Percentiles rank a stretch among this genome's conserved stretches.
These are phyloP conservation scores for Meriones psammophilus DNA, from an alignment of 2,797 vertebrate genomes.

Conservation along the genomic window DNA sequence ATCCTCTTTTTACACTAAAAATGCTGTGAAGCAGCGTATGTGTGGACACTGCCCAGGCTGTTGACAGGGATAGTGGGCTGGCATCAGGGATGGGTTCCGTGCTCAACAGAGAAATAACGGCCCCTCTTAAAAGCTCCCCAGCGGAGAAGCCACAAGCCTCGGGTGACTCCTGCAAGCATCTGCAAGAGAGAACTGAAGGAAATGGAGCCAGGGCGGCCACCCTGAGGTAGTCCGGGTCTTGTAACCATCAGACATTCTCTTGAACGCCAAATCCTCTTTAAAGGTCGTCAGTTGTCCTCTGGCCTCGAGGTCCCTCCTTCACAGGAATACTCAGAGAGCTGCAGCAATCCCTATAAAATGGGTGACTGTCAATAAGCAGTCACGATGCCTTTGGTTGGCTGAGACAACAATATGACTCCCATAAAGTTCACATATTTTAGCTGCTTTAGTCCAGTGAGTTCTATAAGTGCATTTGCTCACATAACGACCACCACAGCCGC, in stretches of 20 bases:
- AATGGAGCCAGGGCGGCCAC: not conserved
- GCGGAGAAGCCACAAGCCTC: not conserved
- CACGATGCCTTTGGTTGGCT: not conserved
- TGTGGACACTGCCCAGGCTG: not conserved
- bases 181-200: not conserved
- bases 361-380: not conserved
- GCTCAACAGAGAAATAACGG: conserved; percentile 12
- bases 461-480: conserved; percentile 13
- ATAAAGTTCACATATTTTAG: conserved; percentile 33
- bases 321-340: not conserved
- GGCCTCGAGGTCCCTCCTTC: not conserved
- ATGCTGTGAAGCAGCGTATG: not conserved
- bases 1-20: conserved; percentile 27
- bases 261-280: not conserved
- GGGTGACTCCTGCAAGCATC: not conserved
- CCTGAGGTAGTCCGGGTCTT: not conserved
- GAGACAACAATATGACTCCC: not conserved
- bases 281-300: not conserved
- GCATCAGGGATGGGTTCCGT: not conserved
- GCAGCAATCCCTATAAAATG: not conserved
- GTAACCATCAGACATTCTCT: not conserved
- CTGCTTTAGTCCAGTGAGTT: not conserved
- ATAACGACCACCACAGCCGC: not conserved
- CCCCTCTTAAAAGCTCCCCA: not conserved
- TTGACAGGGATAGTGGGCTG: not conserved